These are phyloP conservation scores for Polymixis flavicincta DNA, from an alignment of 2,888 invertebrate species.

Conservation along the genomic window DNA sequence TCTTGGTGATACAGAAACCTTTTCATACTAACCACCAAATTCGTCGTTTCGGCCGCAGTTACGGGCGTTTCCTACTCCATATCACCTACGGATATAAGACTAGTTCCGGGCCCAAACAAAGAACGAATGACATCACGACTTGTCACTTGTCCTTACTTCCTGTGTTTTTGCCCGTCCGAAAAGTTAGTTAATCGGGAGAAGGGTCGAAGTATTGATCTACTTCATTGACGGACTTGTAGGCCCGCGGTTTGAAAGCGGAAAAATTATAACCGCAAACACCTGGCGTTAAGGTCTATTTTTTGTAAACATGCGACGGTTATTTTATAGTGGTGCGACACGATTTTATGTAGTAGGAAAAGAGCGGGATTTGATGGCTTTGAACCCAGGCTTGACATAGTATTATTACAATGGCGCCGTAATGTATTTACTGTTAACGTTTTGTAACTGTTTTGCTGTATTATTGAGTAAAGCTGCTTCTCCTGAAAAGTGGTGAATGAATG, in stretches of 20 bases:
- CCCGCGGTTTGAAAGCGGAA: slow-evolving; percentile 53
- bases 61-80: not conserved
- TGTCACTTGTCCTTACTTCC: not conserved
- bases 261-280: slow-evolving; percentile 65
- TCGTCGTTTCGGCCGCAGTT: not conserved
- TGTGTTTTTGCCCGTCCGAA: too few relatives aligned
- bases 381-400: slow-evolving; percentile 6
- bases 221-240: not conserved
- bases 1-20: too few relatives aligned
- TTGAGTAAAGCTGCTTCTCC: not conserved
- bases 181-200: not conserved
- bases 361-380: slow-evolving; percentile 35
- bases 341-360: slow-evolving; percentile 32
- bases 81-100: not conserved
- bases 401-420: slow-evolving; percentile 20
- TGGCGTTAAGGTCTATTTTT: slow-evolving; percentile 58
- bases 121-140: not conserved
- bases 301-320: slow-evolving; percentile 64
- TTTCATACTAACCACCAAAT: not conserved
- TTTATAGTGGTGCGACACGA: slow-evolving; percentile 50
- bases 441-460: slow-evolving; percentile 31
- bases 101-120: not conserved
- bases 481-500: not conserved
- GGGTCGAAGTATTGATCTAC: not conserved
- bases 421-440: slow-evolving; percentile 4